Base-by-base conservation (phyloP, 23 tunicate genomes). In the Trididemnum nubilum region DNA sequence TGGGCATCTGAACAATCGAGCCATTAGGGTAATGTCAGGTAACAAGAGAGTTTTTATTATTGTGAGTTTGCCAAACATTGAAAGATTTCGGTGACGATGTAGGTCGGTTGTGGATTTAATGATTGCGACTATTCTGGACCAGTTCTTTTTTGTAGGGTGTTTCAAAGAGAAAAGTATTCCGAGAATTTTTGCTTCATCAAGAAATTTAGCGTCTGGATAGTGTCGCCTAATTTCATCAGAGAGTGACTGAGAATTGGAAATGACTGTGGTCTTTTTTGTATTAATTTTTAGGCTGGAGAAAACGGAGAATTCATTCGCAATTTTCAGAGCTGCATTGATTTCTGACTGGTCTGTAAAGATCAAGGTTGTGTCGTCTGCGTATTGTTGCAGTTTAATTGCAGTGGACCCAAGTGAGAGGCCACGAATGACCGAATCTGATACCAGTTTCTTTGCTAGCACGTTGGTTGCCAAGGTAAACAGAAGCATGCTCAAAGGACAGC, bases 281-380 rank as follows among this genome's bases (percentile, higher is more conserved):
- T 49, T 49, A 12, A 49, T 12, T 49, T 12, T 9, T 12, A 49
- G 57, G 15, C 57, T 49, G 15, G 57, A 49, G 18, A 9, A 49
- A 49, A 49, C 15, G 12, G 57, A 49, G 18, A 49, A 49, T 49
- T 49, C 18, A 18, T 49, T 49, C 18, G 18, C 12, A 18, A 49
- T 49, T 49, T 49, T 49, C 15, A 12, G 57, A 9, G 18, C 15
- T 18, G 12, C 18, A 18, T 12, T 9, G 18, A 49, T 49, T 12
- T 49, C 18, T 9, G 12, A 12, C 18, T 49, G 57, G 57, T 49
- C 57, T 49, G 57, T 49, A 9, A 49, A 9, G 57, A 49, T 49
- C 18, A 49, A 18, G 57, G 57, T 49, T 9, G 71, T 64, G 71
- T 64, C 71, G n/a, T 64, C 71, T n/a, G 71, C 71, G n/a, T 64